Evolutionary conservation across 2,888 invertebrate genomes (phyloP), one percentile per base, ranked within the genome.

Genomic region (Leuctra nigra): DNA sequence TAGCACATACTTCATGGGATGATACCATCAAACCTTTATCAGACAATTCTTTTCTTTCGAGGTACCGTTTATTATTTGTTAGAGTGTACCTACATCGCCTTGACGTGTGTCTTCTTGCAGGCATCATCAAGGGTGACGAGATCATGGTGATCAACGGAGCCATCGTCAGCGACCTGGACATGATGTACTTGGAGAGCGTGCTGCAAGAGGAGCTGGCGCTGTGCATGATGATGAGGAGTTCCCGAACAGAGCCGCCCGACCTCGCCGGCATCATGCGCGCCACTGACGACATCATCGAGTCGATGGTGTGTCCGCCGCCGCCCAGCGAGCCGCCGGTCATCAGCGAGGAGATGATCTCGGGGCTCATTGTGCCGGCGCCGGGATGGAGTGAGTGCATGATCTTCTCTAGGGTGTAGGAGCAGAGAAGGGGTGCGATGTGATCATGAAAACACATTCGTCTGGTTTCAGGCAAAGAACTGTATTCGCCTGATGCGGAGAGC

Each of bases 71-170:
- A n/a, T n/a, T n/a, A n/a, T n/a, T n/a, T n/a, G n/a, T n/a, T n/a
- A n/a, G n/a, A n/a, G n/a, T n/a, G n/a, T n/a, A n/a, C n/a, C n/a
- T n/a, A n/a, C n/a, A n/a, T n/a, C n/a, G n/a, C n/a, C n/a, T n/a
- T n/a, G n/a, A n/a, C 29, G 29, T 11, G 6, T 29, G 29, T 29
- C 11, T 29, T 11, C 29, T 6, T 11, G 4, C 77, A 96, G 96
- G 96, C 70, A 88, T 97, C 72, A 92, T 94, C 75, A 91, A 94
- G 78, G 90, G 95, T 68, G 97, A 97, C 76, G 97, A 97, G 80
- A 95, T 97, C 74, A 92, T 97, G 87, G 94, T 97, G 73, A 95
- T 97, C 77, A 97, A 97, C 79, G 93, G 95, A 64, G 94, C 95
- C 67, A 92, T 96, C 73, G 95, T 97, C 65, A 92, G 93, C 69